These are phyloP conservation scores for Xenops minutus DNA, from an alignment of 2,797 vertebrate species.

Conservation along the genomic window DNA sequence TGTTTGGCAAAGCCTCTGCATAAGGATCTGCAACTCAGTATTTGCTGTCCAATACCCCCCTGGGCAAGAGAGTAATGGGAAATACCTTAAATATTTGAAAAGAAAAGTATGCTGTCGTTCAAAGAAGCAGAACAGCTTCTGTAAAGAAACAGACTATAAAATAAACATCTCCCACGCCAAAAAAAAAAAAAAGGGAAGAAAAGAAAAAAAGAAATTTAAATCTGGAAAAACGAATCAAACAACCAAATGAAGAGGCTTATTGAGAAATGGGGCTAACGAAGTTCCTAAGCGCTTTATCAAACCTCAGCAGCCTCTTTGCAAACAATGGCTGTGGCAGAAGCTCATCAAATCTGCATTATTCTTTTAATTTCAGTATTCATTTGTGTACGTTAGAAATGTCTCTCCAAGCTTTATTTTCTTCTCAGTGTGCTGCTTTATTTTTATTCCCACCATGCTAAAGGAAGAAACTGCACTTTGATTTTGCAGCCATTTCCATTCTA, in stretches of 20 bases:
- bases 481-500: not conserved
- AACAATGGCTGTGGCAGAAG: not conserved
- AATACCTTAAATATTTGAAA: not conserved
- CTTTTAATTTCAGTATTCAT: conserved; percentile 33
- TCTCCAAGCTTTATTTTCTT: not conserved
- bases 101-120: not conserved
- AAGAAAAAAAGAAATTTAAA: not conserved
- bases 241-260: not conserved
- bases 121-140: not conserved
- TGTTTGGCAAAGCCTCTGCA: not conserved
- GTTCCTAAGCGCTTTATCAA: conserved; percentile 53
- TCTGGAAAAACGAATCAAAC: not conserved
- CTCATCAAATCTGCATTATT: conserved; percentile 40
- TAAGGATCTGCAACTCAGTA: not conserved
- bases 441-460: not conserved
- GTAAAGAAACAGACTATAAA: not conserved
- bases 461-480: not conserved
- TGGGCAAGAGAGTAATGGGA: not conserved
- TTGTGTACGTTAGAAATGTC: not conserved
- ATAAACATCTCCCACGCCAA: not conserved
- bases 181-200: not conserved
- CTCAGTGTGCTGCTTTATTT: not conserved
- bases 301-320: conserved; percentile 19
- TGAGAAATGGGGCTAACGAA: not conserved
- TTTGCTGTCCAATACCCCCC: not conserved